Percentiles rank a stretch among this genome's conserved stretches.
phyloP scores from a whole-genome alignment of 2,113 vertebrate genomes.

The Corapipo altera region DNA sequence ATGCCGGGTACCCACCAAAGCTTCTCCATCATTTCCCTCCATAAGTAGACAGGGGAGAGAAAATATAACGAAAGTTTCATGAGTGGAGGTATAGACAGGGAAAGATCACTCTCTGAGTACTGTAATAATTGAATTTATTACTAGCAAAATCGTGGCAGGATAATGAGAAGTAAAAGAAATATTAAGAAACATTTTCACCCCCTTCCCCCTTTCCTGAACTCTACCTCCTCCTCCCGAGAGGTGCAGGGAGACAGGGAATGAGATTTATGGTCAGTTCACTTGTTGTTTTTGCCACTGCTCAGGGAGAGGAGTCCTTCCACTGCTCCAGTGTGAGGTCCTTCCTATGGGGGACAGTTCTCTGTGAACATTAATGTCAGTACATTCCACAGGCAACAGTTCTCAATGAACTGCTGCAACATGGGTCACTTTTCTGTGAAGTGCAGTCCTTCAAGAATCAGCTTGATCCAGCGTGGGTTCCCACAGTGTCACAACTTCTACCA shows the following conservation, averaged over 20 bases:
- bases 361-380: neutral
- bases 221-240: neutral
- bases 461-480: neutral
- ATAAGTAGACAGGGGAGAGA: neutral
- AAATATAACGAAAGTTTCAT: neutral
- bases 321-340: fast-evolving
- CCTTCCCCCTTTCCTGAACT: neutral
- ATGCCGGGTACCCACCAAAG: neutral
- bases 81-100: neutral
- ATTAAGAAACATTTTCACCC: neutral
- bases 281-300: neutral
- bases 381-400: neutral
- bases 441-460: neutral
- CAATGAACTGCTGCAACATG: neutral
- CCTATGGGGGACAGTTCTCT: neutral
- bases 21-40: neutral
- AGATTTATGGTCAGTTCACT: neutral
- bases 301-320: neutral
- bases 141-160: neutral
- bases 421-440: fast-evolving
- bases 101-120: neutral
- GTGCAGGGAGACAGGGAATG: neutral
- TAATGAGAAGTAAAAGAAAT: neutral
- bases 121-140: neutral
- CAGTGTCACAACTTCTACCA: neutral